Evolutionary conservation across 2,113 vertebrate species (phyloP), one percentile per base, ranked within the genome.

Genomic region (Platysteira castanea): DNA sequence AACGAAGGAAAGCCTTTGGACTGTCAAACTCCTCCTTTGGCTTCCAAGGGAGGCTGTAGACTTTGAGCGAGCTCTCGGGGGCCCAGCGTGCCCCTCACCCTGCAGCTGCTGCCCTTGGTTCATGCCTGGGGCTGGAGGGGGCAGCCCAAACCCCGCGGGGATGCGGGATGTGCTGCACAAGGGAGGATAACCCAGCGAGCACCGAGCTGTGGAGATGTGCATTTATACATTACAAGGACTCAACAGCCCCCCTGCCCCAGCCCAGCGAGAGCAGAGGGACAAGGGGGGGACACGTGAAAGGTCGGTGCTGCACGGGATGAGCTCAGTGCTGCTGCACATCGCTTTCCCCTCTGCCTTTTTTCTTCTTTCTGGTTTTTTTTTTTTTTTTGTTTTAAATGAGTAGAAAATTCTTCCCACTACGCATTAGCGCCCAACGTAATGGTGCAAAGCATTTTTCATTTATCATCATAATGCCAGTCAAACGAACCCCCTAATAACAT

Each of bases 401-500:
- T 57, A 93, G 94, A 97, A 90, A 97, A 96, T 96, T 83, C 95
- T 97, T 91, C 90, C 84, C 92, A 96, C 77, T 97, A 95, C 93
- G 96, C 96, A 94, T 98, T 98, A 97, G 93, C 70, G 56, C 97
- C 96, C 89, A 59, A 93, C 79, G 97, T 98, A 98, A 98, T 97
- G 97, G 96, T 94, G 98, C 96, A 97, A 90, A 97, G 95, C 97
- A 84, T 93, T 97, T 97, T 97, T 95, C 97, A 98, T 98, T 98
- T 97, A 98, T 98, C 98, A 98, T 98, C 97, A 97, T 97, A 95
- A 98, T 80, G 89, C 95, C 97, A 95, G 97, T 97, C 97, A 98
- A 97, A 98, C 76, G 92, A 97, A 96, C 75, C 96, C 90, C 93
- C 97, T 97, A 97, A 98, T 97, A 97, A 97, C 63, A 75, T 96